A percentile compares a stretch with the other conserved stretches of the same genome.
Evolutionary conservation across 2,113 vertebrate species (phyloP).

Genomic region (Nerophis ophidion): DNA sequence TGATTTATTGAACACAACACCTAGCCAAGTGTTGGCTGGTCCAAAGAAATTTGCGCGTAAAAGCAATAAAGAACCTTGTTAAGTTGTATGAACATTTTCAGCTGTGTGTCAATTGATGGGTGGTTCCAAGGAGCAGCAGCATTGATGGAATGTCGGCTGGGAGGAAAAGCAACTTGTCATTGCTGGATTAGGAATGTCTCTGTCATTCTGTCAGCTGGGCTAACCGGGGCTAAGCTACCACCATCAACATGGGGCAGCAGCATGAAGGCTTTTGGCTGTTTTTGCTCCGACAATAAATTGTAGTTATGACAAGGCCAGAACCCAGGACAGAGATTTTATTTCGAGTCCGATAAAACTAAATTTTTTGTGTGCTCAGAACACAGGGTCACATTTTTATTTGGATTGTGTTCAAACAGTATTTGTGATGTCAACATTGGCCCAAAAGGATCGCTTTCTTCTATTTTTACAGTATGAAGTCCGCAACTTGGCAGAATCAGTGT

Average conservation of each 20-base stretch:
- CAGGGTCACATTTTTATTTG: neutral
- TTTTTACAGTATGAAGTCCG: too few relatives aligned
- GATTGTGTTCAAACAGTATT: neutral
- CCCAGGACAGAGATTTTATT: neutral
- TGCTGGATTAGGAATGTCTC: conserved; percentile 58
- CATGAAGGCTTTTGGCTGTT: neutral
- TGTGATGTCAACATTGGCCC: too few relatives aligned
- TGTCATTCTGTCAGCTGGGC: conserved; percentile 56
- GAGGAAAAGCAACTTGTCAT: conserved; percentile 51
- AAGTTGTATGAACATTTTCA: too few relatives aligned
- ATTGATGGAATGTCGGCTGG: neutral
- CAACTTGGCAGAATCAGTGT: too few relatives aligned
- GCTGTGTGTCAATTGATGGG: too few relatives aligned
- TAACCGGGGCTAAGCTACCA: conserved; percentile 56
- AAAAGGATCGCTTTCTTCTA: too few relatives aligned
- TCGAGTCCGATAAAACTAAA: neutral
- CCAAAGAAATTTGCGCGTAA: too few relatives aligned
- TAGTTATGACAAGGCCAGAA: neutral
- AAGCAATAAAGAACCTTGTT: too few relatives aligned
- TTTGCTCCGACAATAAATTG: neutral
- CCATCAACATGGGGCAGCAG: neutral
- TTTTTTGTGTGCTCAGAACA: neutral
- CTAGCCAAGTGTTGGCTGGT: too few relatives aligned
- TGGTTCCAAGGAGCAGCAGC: too few relatives aligned
- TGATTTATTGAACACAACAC: too few relatives aligned